A percentile compares a stretch with the other conserved stretches of the same genome.
Evolutionary conservation across 2,113 vertebrate species (phyloP).

Genomic region (Solea solea): DNA sequence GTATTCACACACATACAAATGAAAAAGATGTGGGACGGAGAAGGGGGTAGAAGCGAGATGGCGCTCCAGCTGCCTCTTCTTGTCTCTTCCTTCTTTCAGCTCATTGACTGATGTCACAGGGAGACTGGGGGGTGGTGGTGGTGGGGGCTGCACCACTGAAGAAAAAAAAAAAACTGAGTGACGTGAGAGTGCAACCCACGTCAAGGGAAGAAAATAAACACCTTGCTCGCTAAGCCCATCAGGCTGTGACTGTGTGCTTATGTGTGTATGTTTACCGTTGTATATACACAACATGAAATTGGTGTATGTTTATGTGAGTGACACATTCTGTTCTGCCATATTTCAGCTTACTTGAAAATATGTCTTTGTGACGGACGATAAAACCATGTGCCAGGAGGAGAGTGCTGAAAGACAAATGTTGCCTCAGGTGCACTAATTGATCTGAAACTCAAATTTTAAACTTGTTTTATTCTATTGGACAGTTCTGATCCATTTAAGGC

Average conservation of each 20-base stretch:
- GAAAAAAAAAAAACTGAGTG: conserved; percentile 36
- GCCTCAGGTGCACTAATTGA: conserved; percentile 12
- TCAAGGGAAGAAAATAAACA: conserved; percentile 62
- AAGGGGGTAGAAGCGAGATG: conserved; percentile 58
- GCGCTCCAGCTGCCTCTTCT: conserved; percentile 51
- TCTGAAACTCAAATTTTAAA: conserved; percentile 15
- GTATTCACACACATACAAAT: conserved; percentile 29
- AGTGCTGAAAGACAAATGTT: background rate
- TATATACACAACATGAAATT: conserved; percentile 22
- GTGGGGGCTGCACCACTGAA: background rate
- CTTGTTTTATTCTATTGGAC: conserved; percentile 6
- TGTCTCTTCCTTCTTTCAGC: conserved; percentile 59
- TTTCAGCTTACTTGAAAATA: conserved; percentile 32
- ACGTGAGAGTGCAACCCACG: conserved; percentile 55
- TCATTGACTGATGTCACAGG: conserved; percentile 76
- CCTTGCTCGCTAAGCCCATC: conserved; percentile 59
- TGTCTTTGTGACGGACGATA: conserved; percentile 3
- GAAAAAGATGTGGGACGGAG: conserved; percentile 41
- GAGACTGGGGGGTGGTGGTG: conserved; percentile 32
- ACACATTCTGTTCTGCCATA: conserved; percentile 14
- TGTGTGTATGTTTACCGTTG: conserved; percentile 35
- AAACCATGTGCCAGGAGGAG: background rate
- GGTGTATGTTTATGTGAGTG: conserved; percentile 19
- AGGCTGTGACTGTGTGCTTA: conserved; percentile 36
- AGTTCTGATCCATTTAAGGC: background rate